Conservation (phyloP, 1,140 invertebrate genomes). For the Trichonephila clavata region DNA sequence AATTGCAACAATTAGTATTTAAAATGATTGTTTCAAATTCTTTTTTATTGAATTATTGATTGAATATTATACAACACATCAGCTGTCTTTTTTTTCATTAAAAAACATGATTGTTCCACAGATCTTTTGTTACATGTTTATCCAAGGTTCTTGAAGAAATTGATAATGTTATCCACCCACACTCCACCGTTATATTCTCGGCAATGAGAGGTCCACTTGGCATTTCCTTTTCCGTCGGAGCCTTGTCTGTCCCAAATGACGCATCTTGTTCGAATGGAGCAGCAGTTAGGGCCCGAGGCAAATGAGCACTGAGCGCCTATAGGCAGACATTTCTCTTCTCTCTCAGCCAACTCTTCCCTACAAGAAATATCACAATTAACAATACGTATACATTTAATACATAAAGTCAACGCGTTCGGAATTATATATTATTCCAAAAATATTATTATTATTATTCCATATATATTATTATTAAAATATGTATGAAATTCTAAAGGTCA, state of each 20-base stretch:
- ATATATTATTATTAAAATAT: too few species aligned
- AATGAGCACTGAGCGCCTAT: not conserved
- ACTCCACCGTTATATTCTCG: slow-evolving; percentile 13
- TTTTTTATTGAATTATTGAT: too few species aligned
- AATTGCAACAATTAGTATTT: too few species aligned
- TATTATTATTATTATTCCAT: too few species aligned
- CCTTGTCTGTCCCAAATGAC: not conserved
- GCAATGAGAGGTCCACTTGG: not conserved
- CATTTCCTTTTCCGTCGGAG: not conserved
- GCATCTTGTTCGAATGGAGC: not conserved
- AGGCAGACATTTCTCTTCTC: not conserved
- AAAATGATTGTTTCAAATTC: too few species aligned
- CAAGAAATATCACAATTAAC: too few species aligned
- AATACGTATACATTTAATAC: too few species aligned
- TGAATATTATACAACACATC: too few species aligned
- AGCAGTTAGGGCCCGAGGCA: not conserved
- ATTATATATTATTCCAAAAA: too few species aligned
- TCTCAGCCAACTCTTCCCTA: not conserved
- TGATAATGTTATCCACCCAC: not conserved
- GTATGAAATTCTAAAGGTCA: too few species aligned
- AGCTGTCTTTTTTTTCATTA: too few species aligned
- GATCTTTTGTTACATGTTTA: not conserved
- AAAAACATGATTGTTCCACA: not conserved
- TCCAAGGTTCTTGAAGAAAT: slow-evolving; percentile 34
- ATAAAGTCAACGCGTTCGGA: too few species aligned